Conservation (phyloP, 2,113 vertebrate genomes). For the Donacobius atricapilla region DNA sequence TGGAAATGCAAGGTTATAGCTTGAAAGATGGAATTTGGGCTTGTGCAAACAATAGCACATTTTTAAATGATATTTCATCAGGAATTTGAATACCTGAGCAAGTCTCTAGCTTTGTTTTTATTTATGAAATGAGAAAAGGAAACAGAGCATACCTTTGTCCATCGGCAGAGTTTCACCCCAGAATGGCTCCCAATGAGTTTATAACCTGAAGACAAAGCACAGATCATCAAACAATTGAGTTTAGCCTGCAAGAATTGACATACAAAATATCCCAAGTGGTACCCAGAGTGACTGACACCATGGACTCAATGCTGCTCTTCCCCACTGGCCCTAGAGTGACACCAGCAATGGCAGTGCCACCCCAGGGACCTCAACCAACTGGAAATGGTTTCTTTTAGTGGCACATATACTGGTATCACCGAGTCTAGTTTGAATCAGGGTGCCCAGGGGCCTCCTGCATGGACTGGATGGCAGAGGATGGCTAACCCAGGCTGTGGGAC, state of each 20-base stretch:
- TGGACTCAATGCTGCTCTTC: neutral
- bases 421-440: neutral
- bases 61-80: neutral
- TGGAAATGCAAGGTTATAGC: neutral
- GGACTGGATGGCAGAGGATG: neutral
- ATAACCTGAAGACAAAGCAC: conserved; percentile 79
- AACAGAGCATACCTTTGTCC: conserved; percentile 87
- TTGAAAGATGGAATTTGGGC: neutral
- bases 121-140: neutral
- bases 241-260: neutral
- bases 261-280: neutral
- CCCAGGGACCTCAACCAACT: neutral
- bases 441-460: neutral
- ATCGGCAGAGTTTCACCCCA: conserved; percentile 94
- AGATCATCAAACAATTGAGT: neutral
- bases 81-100: neutral
- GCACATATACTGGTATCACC: neutral
- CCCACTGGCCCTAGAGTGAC: neutral
- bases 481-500: neutral
- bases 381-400: neutral
- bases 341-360: neutral
- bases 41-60: neutral
- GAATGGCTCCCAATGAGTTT: conserved; percentile 94
- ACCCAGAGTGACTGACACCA: neutral
- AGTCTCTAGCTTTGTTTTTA: neutral